phyloP scores from a whole-genome alignment of 2,113 vertebrate genomes.

The Orthochromis indermauri region DNA sequence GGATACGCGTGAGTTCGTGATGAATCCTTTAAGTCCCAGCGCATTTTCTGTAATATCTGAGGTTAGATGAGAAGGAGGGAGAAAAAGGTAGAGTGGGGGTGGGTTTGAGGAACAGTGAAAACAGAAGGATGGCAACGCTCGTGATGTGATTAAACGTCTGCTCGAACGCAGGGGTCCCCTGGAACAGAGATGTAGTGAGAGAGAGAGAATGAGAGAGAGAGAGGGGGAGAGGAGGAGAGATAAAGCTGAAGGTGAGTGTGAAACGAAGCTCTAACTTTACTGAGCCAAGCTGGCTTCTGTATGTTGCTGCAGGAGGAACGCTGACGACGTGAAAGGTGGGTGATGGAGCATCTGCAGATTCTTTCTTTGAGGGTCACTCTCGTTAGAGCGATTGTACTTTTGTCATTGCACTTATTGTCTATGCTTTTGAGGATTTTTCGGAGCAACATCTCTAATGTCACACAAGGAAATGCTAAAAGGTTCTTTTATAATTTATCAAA shows the following conservation, averaged over 20 bases:
- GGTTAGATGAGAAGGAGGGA: background rate
- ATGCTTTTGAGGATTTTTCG: background rate
- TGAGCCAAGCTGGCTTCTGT: background rate
- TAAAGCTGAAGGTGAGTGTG: background rate
- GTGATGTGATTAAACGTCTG: slow-evolving; percentile 53
- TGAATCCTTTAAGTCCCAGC: background rate
- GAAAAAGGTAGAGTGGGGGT: background rate
- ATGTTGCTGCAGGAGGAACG: background rate
- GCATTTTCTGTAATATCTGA: background rate
- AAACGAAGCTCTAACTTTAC: background rate
- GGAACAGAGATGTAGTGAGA: background rate
- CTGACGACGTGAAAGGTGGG: slow-evolving; percentile 1
- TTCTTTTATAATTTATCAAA: background rate
- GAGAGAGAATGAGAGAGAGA: background rate
- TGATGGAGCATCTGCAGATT: background rate
- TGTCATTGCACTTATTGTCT: background rate
- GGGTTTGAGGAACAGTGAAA: background rate
- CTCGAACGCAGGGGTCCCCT: slow-evolving; percentile 33
- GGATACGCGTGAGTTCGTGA: background rate
- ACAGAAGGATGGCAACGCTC: slow-evolving; percentile 12
- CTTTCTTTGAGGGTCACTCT: background rate
- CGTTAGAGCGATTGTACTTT: background rate
- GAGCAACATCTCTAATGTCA: background rate
- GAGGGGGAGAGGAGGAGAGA: background rate
- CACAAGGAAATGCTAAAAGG: background rate